Percentiles rank a stretch among this genome's conserved stretches.
These are phyloP conservation scores for Rhabdophis nuchalis DNA, from an alignment of 2,797 vertebrate genomes.

Conservation along the genomic window DNA sequence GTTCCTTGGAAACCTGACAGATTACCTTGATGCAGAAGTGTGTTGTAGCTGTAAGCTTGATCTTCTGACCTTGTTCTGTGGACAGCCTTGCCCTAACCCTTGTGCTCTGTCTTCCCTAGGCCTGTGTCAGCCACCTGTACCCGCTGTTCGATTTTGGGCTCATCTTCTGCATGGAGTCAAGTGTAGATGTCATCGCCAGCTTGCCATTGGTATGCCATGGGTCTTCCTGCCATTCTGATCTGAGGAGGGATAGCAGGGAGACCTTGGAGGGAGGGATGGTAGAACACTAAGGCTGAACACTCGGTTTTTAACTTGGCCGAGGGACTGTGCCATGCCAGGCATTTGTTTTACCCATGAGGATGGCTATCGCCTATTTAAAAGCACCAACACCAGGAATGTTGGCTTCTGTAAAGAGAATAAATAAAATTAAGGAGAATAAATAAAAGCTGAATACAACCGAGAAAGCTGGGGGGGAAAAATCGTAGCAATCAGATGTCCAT, in stretches of 20 bases:
- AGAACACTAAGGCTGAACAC: background rate
- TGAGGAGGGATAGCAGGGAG: background rate
- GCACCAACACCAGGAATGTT: background rate
- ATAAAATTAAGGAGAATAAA: background rate
- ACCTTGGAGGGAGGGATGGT: background rate
- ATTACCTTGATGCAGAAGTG: background rate
- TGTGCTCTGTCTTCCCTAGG: constrained; percentile 54
- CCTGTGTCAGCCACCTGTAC: constrained; percentile 76
- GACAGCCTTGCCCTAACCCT: background rate
- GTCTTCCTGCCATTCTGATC: background rate
- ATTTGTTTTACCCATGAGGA: background rate
- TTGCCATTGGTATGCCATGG: constrained; percentile 62
- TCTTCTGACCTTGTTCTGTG: background rate
- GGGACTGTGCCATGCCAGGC: background rate
- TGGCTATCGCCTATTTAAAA: background rate
- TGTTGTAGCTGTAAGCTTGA: background rate
- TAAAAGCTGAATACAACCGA: background rate
- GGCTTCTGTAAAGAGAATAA: background rate
- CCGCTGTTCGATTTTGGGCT: constrained; percentile 24
- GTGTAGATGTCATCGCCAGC: constrained; percentile 59
- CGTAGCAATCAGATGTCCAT: background rate
- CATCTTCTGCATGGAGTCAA: constrained; percentile 84
- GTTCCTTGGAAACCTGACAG: background rate
- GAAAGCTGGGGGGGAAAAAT: background rate
- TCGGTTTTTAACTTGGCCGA: background rate